Evolutionary conservation across 1,140 invertebrate species (phyloP).

Genomic region (Drosophila varians): DNA sequence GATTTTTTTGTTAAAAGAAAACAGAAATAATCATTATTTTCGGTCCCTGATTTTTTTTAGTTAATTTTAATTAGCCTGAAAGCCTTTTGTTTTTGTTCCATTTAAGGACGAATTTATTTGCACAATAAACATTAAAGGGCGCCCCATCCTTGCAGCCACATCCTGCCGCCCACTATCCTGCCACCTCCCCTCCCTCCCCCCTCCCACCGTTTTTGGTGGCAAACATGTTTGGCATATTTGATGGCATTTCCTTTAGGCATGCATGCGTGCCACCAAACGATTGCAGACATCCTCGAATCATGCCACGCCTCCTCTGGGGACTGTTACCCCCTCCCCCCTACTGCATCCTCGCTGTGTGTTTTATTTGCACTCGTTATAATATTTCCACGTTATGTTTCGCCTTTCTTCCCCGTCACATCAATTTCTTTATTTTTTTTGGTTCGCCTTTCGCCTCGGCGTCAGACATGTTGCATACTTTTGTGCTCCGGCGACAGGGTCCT

Average conservation of each 20-base stretch:
- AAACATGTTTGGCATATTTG: slow-evolving; percentile 80
- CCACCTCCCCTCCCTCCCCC: not conserved
- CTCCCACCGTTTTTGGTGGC: slow-evolving; percentile 7
- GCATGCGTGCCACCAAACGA: slow-evolving; percentile 59
- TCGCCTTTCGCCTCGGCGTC: not conserved
- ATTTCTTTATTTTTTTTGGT: slow-evolving; percentile 11
- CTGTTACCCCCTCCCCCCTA: not conserved
- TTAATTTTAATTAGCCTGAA: slow-evolving; percentile 10
- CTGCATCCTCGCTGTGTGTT: no score
- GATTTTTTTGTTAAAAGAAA: not conserved
- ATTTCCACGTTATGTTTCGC: slow-evolving; percentile 37
- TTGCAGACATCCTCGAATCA: slow-evolving; percentile 26
- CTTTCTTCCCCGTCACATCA: not conserved
- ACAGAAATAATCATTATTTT: not conserved
- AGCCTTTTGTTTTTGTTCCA: slow-evolving; percentile 10
- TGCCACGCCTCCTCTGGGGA: no score
- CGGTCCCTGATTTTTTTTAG: not conserved
- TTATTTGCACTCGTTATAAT: slow-evolving; percentile 78
- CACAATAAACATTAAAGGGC: slow-evolving; percentile 52
- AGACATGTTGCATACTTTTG: slow-evolving; percentile 72
- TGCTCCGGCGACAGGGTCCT: slow-evolving; percentile 38
- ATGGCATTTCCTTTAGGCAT: slow-evolving; percentile 76
- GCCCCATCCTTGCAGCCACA: not conserved
- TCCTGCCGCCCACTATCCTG: not conserved
- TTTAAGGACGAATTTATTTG: slow-evolving; percentile 59